Evolutionary conservation across 2,113 vertebrate species (phyloP), one percentile per base, ranked within the genome.

Genomic region (Entomyzon cyanotis): DNA sequence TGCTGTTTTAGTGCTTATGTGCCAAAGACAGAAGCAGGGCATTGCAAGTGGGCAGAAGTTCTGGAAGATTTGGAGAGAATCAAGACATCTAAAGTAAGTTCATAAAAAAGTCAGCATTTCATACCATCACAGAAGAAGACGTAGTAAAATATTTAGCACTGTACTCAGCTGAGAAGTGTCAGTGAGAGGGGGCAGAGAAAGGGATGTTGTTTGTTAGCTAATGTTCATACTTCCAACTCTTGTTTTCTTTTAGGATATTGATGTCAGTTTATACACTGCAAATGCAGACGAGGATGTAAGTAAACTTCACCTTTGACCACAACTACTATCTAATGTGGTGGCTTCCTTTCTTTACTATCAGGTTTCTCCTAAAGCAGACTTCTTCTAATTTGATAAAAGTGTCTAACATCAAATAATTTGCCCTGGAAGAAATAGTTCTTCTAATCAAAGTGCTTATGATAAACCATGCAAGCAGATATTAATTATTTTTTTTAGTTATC

Each of bases 181-280:
- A 84, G 46, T 22, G 35, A 46, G 37, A 49, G n/a, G 31, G 52
- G 82, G 62, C 19, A 64, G 12, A 11, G 53, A 53, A 30, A 76
- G 30, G 5, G 31, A 35, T 56, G 44, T 5, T 55, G 15, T 80
- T 87, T 63, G 8, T 41, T 30, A 49, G 49, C 23, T 41, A 11
- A 62, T 59, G 77, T 52, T 96, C 33, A 46, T 79, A 65, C 95
- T 70, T 69, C 25, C 60, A 77, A 76, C 86, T 97, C 37, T 77
- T 90, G 15, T 82, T 96, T 89, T 47, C 71, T 97, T 97, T 88
- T 87, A 98, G 98, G 93, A 90, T 70, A 97, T 98, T 31, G 97
- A 98, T 94, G 94, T 97, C 58, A 97, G 90, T 87, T 97, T 98
- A 75, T 98, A 98, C 75, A 98, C 98, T 55, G 98, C 96, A 70